Conservation (phyloP, 1,140 invertebrate genomes). For the Drosophila pectinifera region DNA sequence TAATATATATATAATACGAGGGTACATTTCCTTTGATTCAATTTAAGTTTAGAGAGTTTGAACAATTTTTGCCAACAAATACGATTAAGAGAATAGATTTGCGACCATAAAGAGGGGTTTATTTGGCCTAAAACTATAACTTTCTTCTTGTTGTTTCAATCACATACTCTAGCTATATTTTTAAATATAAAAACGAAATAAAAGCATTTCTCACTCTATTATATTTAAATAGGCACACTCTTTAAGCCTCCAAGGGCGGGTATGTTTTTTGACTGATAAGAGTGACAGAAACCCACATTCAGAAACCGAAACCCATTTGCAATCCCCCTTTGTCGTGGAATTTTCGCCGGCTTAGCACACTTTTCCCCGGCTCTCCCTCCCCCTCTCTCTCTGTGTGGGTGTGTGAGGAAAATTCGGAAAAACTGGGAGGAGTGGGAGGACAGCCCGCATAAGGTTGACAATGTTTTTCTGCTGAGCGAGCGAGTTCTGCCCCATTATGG, state of each 20-base stretch:
- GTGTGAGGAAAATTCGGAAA: not conserved
- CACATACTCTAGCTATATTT: no score
- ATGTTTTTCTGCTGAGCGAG: slow-evolving; percentile 28
- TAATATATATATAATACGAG: no score
- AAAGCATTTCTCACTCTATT: not conserved
- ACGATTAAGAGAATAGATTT: no score
- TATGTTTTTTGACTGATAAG: slow-evolving; percentile 36
- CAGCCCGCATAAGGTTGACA: slow-evolving; percentile 26
- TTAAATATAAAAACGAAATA: not conserved
- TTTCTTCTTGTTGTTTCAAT: no score
- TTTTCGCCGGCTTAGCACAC: slow-evolving; percentile 34
- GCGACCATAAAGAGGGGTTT: no score
- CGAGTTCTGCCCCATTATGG: slow-evolving; percentile 1
- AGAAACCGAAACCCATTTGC: slow-evolving; percentile 12
- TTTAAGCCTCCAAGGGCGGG: not conserved
- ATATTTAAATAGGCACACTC: not conserved
- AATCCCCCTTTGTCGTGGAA: slow-evolving; percentile 5
- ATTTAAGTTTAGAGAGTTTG: not conserved
- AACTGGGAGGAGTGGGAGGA: slow-evolving; percentile 2
- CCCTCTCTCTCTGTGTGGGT: not conserved
- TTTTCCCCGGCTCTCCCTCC: not conserved
- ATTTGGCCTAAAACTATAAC: no score
- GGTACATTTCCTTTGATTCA: not conserved
- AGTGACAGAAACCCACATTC: slow-evolving; percentile 15
- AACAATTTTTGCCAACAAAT: not conserved